Evolutionary conservation across 1,140 invertebrate genomes (phyloP), one percentile per base, ranked within the genome.

Genomic region (Elymnias hypermnestra): DNA sequence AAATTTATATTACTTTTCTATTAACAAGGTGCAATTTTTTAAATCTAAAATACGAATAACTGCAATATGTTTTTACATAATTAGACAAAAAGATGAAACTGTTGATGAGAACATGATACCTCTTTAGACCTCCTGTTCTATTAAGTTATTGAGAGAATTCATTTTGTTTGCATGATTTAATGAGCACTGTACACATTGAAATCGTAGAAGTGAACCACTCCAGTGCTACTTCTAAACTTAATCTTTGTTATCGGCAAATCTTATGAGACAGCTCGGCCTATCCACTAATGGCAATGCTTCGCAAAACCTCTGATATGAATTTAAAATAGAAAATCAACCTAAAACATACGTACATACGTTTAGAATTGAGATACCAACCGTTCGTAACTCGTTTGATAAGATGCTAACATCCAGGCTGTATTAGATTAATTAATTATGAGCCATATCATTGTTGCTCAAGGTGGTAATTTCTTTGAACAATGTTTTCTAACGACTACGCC

Each of bases 301-400:
- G 57, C 58, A 62, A 62, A 67, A 62, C 63, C 59, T 65, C 47
- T 49, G 1, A 19, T 2, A 38, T 3, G 13, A 7, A 21, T 5
- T 41, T 42, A 45, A 23, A 42, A 37, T 22, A 21, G 31, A 48
- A 53, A 28, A 29, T 47, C n/a, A 37, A 42, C 22, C 31, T 26
- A 51, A 45, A 40, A 22, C n/a, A 7, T 15, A 35, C 47, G 9
- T 8, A 3, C 7, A 17, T 51, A 42, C 26, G 43, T 41, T 53
- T 41, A 39, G 62, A 52, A 53, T 54, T 55, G n/a, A 31, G 37
- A 42, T 31, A 35, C 35, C 21, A 19, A 1, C 25, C 13, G 9
- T 18, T 51, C 14, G 33, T 66, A 60, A 66, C 70, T 61, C 62
- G 71, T 77, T 77, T 74, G 62, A 65, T 74, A 72, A 74, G 69